Conservation (phyloP, 2,113 vertebrate genomes). For the Corythoichthys haematopterus region DNA sequence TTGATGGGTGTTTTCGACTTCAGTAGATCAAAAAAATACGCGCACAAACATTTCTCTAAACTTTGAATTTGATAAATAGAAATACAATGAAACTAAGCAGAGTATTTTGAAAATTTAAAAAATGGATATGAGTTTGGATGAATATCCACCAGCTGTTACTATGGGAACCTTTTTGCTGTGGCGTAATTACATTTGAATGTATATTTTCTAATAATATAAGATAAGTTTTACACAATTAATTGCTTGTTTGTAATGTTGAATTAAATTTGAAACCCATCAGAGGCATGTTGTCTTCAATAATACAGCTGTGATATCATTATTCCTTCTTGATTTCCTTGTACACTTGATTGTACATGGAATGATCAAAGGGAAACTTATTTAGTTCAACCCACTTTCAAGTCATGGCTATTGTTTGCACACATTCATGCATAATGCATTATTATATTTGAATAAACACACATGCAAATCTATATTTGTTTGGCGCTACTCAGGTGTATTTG, state of each 20-base stretch:
- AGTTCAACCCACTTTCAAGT: neutral
- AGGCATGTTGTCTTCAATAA: neutral
- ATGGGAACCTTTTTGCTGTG: neutral
- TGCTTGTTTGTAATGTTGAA: neutral
- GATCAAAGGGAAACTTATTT: conserved; percentile 8
- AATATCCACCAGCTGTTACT: too few species aligned
- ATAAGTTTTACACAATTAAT: neutral
- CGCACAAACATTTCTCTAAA: too few species aligned
- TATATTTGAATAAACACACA: neutral
- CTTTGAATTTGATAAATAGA: too few species aligned
- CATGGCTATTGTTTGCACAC: neutral
- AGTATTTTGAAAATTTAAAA: too few species aligned
- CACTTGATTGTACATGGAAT: neutral
- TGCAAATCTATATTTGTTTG: neutral
- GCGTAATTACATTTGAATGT: neutral
- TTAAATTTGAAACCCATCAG: neutral
- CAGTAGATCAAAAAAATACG: too few species aligned
- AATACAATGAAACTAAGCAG: too few species aligned
- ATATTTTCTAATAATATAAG: neutral
- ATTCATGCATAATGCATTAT: conserved; percentile 14
- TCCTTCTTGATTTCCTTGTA: neutral
- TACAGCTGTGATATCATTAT: neutral
- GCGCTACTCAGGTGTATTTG: neutral
- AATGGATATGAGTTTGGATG: neutral
- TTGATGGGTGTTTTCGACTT: too few species aligned